phyloP scores from a whole-genome alignment of 2,888 invertebrate species.

The Eilema griseolum region DNA sequence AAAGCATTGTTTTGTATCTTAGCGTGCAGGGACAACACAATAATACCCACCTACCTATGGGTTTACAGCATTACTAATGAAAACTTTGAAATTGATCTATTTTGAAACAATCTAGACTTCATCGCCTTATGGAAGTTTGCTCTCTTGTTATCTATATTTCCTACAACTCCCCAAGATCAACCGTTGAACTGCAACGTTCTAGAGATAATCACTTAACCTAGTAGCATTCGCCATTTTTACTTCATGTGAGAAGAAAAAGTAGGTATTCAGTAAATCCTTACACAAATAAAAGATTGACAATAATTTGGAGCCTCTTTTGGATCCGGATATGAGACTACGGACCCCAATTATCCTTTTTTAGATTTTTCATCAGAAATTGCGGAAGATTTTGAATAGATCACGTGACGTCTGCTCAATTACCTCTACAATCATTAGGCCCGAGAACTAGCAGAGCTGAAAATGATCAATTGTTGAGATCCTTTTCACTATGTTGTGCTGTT shows the following conservation, averaged over 20 bases:
- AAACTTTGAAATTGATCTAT: background rate
- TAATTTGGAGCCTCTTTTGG: background rate
- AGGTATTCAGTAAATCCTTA: background rate
- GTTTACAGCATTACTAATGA: background rate
- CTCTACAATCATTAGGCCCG: background rate
- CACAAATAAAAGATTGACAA: background rate
- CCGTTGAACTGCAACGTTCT: no score
- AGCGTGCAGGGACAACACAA: background rate
- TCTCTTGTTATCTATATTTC: background rate
- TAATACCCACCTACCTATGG: no score
- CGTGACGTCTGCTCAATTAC: background rate
- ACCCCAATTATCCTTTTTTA: background rate
- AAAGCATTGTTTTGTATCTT: background rate
- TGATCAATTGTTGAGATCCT: background rate
- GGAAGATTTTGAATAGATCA: background rate
- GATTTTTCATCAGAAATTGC: background rate
- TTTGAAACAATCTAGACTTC: background rate
- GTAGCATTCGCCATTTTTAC: no score
- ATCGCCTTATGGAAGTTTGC: no score
- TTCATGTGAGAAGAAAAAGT: background rate
- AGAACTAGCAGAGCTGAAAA: background rate
- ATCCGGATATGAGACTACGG: background rate
- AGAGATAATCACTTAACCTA: no score
- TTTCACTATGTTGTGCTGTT: background rate
- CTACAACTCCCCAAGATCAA: background rate